These are phyloP conservation scores for Silurus aristotelis DNA, from an alignment of 2,797 vertebrate genomes.

Conservation along the genomic window DNA sequence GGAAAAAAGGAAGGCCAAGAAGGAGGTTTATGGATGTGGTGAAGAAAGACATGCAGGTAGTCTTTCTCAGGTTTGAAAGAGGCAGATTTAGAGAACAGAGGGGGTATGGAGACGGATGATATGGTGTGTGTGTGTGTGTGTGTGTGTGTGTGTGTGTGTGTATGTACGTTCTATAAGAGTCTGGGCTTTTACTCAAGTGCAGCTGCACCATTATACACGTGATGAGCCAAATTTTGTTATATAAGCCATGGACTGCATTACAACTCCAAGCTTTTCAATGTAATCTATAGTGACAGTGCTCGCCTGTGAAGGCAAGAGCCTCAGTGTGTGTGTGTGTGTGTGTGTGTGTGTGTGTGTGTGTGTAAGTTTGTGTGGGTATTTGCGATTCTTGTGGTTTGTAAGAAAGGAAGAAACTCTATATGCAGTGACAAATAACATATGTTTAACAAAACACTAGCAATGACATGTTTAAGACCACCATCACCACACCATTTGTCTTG, in stretches of 20 bases:
- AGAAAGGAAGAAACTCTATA: slow-evolving; percentile 12
- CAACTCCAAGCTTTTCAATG: slow-evolving; percentile 39
- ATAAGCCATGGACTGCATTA: slow-evolving; percentile 28
- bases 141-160: neutral
- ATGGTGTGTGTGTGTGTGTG: too few relatives aligned
- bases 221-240: slow-evolving; percentile 27
- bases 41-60: too few relatives aligned
- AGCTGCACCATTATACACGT: neutral
- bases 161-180: neutral
- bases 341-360: slow-evolving; percentile 21
- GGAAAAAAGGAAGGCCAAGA: too few relatives aligned
- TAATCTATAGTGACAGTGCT: slow-evolving; percentile 44
- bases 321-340: slow-evolving; percentile 8
- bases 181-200: slow-evolving; percentile 11
- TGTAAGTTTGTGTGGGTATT: slow-evolving; percentile 15
- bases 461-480: neutral
- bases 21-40: too few relatives aligned
- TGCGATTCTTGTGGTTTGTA: neutral
- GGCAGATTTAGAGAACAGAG: too few relatives aligned
- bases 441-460: slow-evolving; percentile 10
- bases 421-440: neutral
- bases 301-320: slow-evolving; percentile 22
- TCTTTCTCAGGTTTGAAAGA: too few relatives aligned
- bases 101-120: too few relatives aligned
- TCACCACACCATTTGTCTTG: neutral